Evolutionary conservation across 2,888 invertebrate genomes (phyloP), one percentile per base, ranked within the genome.

Genomic region (Trichogramma dendrolimi): DNA sequence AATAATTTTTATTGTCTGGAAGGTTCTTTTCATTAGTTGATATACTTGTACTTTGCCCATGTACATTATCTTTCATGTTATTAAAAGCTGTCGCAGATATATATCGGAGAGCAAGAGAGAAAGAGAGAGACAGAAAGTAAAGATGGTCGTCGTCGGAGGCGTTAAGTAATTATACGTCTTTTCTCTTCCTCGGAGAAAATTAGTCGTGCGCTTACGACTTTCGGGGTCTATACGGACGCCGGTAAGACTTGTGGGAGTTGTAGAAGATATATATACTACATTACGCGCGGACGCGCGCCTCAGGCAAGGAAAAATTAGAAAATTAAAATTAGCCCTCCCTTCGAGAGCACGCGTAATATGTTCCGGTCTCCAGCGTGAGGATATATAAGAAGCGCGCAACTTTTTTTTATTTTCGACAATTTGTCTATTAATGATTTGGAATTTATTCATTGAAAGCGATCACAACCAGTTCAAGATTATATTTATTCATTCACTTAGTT

Each of bases 81-180:
- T 78, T 78, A 77, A 77, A 64, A 61, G 38, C 46, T 27, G 27
- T 27, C 27, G 11, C 51, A 38, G 42, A 40, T 53, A 39, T 47
- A 43, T 27, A 47, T 70, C 67, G 63, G 61, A 56, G 69, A 69
- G 70, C 63, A 50, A 7, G 64, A 48, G 68, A 66, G 71, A 67
- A 67, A 43, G 52, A 41, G 44, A 10, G 10, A 43, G 58, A 6
- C 48, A 10, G n/a, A 53, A n/a, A n/a, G 11, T 6, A 11, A 41
- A 6, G 8, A 11, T 61, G 55, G 60, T 62, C 60, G 60, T 27
- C 27, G 73, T 74, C 72, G 71, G 72, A 78, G 77, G 78, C 77
- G 79, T 79, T 79, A 79, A 79, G 79, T 79, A 79, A 79, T 79
- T 79, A 65, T 65, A 79, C 78, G 76, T 77, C 77, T 77, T 76